phyloP scores from a whole-genome alignment of 2,888 invertebrate species.

The Hylaea fasciaria region DNA sequence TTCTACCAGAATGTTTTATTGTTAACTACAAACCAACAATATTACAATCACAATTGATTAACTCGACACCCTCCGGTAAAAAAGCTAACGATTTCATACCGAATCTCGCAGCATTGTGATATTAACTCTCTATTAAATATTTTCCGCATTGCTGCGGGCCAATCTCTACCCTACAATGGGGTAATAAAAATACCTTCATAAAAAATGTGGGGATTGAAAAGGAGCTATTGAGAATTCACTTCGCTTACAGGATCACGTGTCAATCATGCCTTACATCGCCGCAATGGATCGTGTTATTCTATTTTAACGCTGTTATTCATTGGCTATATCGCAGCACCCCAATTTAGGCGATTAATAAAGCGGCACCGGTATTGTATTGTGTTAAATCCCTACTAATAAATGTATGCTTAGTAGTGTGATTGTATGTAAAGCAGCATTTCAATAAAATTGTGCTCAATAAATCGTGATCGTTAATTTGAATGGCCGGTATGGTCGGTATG shows the following conservation, averaged over 20 bases:
- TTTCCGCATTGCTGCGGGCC: slow-evolving; percentile 73
- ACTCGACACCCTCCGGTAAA: slow-evolving; percentile 51
- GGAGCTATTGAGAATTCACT: slow-evolving; percentile 66
- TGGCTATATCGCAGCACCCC: slow-evolving; percentile 73
- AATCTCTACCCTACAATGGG: slow-evolving; percentile 70
- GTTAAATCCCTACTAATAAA: slow-evolving; percentile 61
- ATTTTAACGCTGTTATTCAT: slow-evolving; percentile 79
- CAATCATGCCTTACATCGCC: slow-evolving; percentile 76
- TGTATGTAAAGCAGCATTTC: slow-evolving; percentile 28
- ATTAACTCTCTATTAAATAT: slow-evolving; percentile 76
- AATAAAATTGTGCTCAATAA: slow-evolving; percentile 6
- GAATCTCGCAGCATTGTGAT: slow-evolving; percentile 59
- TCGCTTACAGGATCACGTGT: slow-evolving; percentile 75
- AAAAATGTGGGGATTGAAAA: slow-evolving; percentile 64
- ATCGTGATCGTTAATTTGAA: slow-evolving; percentile 9
- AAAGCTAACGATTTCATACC: slow-evolving; percentile 53
- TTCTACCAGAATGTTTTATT: slow-evolving; percentile 19
- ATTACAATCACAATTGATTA: slow-evolving; percentile 47
- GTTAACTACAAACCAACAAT: slow-evolving; percentile 45
- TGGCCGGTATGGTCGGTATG: too few relatives aligned
- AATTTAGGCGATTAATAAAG: slow-evolving; percentile 65
- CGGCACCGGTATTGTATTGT: slow-evolving; percentile 56
- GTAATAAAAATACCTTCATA: slow-evolving; percentile 72
- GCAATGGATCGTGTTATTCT: slow-evolving; percentile 77
- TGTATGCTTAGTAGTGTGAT: slow-evolving; percentile 47